Conservation (phyloP, 2,888 invertebrate species). For the Lycophotia porphyrea region DNA sequence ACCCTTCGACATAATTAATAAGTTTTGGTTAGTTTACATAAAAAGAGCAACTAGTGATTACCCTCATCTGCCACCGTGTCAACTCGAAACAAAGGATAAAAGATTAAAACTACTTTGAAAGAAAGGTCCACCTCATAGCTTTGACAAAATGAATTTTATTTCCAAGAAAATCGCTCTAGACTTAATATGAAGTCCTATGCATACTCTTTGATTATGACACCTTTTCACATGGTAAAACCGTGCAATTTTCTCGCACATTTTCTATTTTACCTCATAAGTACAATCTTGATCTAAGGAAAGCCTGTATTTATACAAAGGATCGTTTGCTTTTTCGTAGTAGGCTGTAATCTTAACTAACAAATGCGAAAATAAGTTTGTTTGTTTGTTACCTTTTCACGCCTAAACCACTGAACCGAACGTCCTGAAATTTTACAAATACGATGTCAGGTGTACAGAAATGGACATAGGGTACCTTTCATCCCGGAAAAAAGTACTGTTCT, state of each 20-base stretch:
- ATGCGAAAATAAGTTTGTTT: too few species aligned
- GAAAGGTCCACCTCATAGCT: neutral
- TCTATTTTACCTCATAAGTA: neutral
- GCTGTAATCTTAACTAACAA: too few species aligned
- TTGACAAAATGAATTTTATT: neutral
- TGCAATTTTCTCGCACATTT: neutral
- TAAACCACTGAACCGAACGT: too few species aligned
- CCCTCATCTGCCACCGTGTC: neutral
- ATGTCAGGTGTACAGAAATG: too few species aligned
- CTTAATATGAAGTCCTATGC: constrained; percentile 3
- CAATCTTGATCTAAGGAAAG: neutral
- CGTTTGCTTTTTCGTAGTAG: neutral
- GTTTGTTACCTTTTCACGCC: too few species aligned
- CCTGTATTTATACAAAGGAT: too few species aligned
- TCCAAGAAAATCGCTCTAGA: neutral
- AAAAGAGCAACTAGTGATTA: neutral
- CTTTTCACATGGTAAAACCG: constrained; percentile 37
- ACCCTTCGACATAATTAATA: neutral
- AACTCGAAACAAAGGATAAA: neutral
- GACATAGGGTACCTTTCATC: too few species aligned
- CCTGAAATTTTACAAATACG: too few species aligned
- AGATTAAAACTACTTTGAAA: neutral
- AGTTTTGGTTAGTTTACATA: neutral
- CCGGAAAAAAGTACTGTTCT: too few species aligned
- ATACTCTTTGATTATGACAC: constrained; percentile 34